A percentile compares a stretch with the other conserved stretches of the same genome.
phyloP scores from a whole-genome alignment of 2,113 vertebrate species.

The Rhizomys pruinosus region DNA sequence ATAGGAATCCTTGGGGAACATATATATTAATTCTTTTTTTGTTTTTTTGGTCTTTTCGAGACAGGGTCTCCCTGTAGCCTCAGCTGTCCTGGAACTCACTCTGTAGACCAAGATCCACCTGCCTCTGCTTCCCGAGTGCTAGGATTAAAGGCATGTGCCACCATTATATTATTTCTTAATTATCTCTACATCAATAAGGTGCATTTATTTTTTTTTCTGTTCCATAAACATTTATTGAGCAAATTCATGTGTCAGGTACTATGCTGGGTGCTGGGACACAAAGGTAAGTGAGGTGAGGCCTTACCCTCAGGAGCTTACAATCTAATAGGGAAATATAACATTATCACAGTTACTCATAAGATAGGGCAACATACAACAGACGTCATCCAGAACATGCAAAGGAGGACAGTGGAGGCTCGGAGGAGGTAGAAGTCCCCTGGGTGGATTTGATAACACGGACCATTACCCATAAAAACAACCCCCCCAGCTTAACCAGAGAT shows the following conservation, averaged over 20 bases:
- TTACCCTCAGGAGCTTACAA: not conserved
- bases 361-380: not conserved
- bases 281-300: not conserved
- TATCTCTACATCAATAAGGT: not conserved
- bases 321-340: not conserved
- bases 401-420: not conserved
- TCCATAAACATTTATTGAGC: conserved; percentile 43
- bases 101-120: no score
- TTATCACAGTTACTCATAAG: not conserved
- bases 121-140: no score
- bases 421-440: not conserved
- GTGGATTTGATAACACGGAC: no score
- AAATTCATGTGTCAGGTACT: not conserved
- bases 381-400: not conserved
- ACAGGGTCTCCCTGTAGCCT: no score
- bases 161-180: not conserved
- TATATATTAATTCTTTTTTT: no score
- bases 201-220: not conserved
- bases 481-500: not conserved
- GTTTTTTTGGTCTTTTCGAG: no score
- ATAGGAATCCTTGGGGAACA: no score
- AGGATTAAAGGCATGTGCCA: no score
- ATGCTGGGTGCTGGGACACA: conserved; percentile 6
- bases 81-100: no score
- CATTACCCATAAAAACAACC: not conserved